Base-by-base conservation (phyloP, 2,113 vertebrate species). In the Hipposideros armiger region DNA sequence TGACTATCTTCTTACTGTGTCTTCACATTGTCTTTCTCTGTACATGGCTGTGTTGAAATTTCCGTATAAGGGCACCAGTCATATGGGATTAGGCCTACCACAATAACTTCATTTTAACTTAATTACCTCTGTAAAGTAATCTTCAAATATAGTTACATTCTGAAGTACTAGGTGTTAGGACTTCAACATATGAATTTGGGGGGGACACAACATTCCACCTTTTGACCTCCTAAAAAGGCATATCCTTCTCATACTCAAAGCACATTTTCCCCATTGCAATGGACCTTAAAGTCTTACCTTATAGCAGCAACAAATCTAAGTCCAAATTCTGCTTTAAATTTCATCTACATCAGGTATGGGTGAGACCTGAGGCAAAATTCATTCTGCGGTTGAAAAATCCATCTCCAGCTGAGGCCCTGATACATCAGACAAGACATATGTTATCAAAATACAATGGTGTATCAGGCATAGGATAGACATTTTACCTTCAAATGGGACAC, bases 51-150 rank as follows among this genome's bases (percentile, higher is more conserved):
- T 73, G n/a, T 77, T 15, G 13, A 77, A 7, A 89, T 78, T 87
- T 67, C 47, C 56, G 70, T 87, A 42, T 30, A 40, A 60, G 2
- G 8, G 28, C 4, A 60, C 3, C 5, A 66, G 2, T 45, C 32
- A 1, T 28, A n/a, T 3, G 50, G 14, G 10, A 19, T 28, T 40
- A 62, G 32, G 0, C 5, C 19, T 11, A 24, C 11, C 13, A 6
- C 7, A n/a, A 20, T 87, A 3, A 40, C 20, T 5, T 64, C 17
- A 95, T 64, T 87, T 66, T 67, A 83, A 11, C 3, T 83, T 24
- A n/a, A 20, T 76, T 74, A 24, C 7, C 22, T 58, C 30, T 64
- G 4, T 19, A 74, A 82, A 56, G 9, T 72, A 42, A 77, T 62
- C 36, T 5, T 4, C 47, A 93, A 83, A 60, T 83, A 6, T 10